Base-by-base conservation (phyloP, 1,140 invertebrate species). In the Eriosoma lanigerum region DNA sequence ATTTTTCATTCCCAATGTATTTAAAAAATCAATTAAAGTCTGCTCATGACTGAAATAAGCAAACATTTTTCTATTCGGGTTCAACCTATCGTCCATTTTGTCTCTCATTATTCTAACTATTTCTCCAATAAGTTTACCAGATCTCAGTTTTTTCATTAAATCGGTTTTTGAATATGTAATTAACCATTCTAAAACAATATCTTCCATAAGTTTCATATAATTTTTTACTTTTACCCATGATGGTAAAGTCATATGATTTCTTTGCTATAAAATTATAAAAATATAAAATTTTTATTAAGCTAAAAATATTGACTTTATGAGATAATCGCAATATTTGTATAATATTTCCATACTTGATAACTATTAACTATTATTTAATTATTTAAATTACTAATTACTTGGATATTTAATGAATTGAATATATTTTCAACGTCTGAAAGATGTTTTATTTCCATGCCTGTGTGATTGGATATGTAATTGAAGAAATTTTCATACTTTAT, bases 401-500 rank as follows among this genome's bases (percentile, higher is more conserved):
- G 81, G 19, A 81, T 75, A 38, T 50, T 73, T 68, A 81, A 68
- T 13, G 81, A 81, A 66, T 81, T 75, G 24, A 64, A 81, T 24
- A 81, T 64, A 62, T 44, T 78, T 78, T 78, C 75, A 50, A 78
- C 56, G 32, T 78, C 75, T 48, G 75, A 60, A 24, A 78, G 38
- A 62, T 62, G 75, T 78, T 78, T 60, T 46, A 78, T 78, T 76
- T 81, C 81, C 38, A 81, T 70, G 44, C 81, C 81, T 1, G 72
- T 76, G 15, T 76, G 72, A 46, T 29, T 66, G n/a, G 70, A 73
- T 29, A 81, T 9, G 29, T 76, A 81, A 26, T 58, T 68, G 19
- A 81, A 81, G 46, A 81, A 81, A 9, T 17, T 54, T 50, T 66
- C 32, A 62, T 81, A 21, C 19, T 81, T 81, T 1, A 52, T 10